Base-by-base conservation (phyloP, 2,113 vertebrate species). In the Prochilodus magdalenae region DNA sequence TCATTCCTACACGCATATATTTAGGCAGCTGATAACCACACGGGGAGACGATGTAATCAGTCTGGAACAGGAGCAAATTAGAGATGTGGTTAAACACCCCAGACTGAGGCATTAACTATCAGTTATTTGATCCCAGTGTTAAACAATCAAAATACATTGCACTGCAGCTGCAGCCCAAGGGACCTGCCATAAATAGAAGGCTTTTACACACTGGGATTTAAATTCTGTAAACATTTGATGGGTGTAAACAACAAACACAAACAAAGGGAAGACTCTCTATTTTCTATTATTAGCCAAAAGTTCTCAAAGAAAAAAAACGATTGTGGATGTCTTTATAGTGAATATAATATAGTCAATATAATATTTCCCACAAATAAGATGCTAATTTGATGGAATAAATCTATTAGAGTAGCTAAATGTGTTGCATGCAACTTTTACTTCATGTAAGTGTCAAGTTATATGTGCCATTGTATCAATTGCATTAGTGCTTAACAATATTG, bases 181-280 rank as follows among this genome's bases (percentile, higher is more conserved):
- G 83, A 89, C 83, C 15, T 86, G 85, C 63, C 89, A 87, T 86
- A 92, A 91, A 93, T 91, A 91, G 90, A 91, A 83, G 76, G 79
- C 85, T 88, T 89, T 91, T 85, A 88, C 79, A 82, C 16, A 84
- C 81, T 78, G 85, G 74, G 83, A 83, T 80, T 66, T 81, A 73
- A 75, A 51, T 76, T 67, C 6, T 67, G 65, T 36, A 36, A 67
- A 67, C 18, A 67, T 36, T 11, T n/a, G 66, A 44, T 70, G 20
- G 20, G 20, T 44, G 57, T 60, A 12, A 60, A 70, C 36, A 66
- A 66, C 63, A 33, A 33, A 33, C 26, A 49, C 51, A 69, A 53
- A 26, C 65, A n/a, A 30, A 29, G 26, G 29, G 0, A 51, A 16
- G 55, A 26, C 65, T 33, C n/a, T 65, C 12, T 0, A 33, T 53